These are phyloP conservation scores for Oedothorax gibbosus DNA, from an alignment of 1,140 invertebrate species.

Conservation along the genomic window DNA sequence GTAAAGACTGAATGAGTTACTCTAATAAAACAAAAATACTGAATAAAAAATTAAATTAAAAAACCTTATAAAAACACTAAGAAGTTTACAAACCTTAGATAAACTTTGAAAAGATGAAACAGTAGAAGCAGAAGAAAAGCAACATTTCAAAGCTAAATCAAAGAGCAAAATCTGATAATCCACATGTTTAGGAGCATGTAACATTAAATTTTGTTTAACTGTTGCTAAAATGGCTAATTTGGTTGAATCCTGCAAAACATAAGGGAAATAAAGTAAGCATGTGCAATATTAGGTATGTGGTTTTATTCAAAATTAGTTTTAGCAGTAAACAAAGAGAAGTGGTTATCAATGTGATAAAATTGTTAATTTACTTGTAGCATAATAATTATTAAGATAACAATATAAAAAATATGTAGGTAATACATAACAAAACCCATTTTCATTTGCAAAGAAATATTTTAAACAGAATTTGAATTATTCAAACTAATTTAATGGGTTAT, in stretches of 20 bases:
- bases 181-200: not conserved
- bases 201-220: constrained; percentile 20
- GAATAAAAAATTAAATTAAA: too few species aligned
- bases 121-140: constrained; percentile 9
- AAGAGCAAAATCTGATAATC: constrained; percentile 35
- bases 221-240: constrained; percentile 28
- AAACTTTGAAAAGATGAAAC: constrained; percentile 1
- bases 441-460: not conserved
- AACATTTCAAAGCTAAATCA: constrained; percentile 39
- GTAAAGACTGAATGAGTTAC: too few species aligned
- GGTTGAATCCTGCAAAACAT: constrained; percentile 9
- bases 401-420: too few species aligned
- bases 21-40: too few species aligned
- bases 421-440: not conserved
- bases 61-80: too few species aligned
- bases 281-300: too few species aligned
- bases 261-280: too few species aligned
- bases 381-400: too few species aligned
- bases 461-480: not conserved
- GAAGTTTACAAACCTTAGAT: constrained; percentile 1
- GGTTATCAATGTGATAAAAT: too few species aligned
- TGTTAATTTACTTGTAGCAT: too few species aligned
- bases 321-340: too few species aligned
- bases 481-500: not conserved
- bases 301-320: too few species aligned